phyloP scores from a whole-genome alignment of 2,113 vertebrate genomes.

The Datnioides undecimradiatus region DNA sequence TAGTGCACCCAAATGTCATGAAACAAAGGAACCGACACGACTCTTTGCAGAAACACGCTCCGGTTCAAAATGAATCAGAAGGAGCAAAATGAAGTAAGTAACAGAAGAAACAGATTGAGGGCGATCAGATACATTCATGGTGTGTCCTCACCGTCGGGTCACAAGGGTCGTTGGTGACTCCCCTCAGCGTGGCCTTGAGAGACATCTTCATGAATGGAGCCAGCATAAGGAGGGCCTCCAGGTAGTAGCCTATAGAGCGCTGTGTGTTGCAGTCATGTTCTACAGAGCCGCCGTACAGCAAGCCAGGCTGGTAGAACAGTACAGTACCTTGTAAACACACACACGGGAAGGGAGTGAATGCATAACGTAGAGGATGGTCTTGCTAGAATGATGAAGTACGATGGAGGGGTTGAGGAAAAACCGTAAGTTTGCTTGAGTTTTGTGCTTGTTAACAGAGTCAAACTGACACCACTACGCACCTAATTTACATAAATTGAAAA shows the following conservation, averaged over 20 bases:
- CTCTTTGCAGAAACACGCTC: background rate
- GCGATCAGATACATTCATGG: background rate
- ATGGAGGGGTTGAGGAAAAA: background rate
- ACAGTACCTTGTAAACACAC: slow-evolving; percentile 86
- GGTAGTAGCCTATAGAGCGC: slow-evolving; percentile 93
- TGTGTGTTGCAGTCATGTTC: slow-evolving; percentile 93
- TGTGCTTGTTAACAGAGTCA: background rate
- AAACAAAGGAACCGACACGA: background rate
- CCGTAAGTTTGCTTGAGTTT: background rate
- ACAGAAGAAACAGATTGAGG: background rate
- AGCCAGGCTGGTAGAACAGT: slow-evolving; percentile 93
- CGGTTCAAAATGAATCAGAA: background rate
- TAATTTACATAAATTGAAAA: background rate
- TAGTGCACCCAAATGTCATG: slow-evolving; percentile 6
- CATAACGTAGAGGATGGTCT: no score
- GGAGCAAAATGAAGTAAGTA: background rate
- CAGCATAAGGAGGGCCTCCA: slow-evolving; percentile 93
- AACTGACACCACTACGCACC: no score
- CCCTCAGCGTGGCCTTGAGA: slow-evolving; percentile 89
- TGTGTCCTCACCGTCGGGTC: slow-evolving; percentile 91
- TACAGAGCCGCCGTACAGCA: slow-evolving; percentile 89
- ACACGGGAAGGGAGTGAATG: background rate
- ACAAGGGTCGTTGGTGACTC: slow-evolving; percentile 92
- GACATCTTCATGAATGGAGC: slow-evolving; percentile 96
- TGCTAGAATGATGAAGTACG: background rate